These are phyloP conservation scores for Bombus pyrosoma DNA, from an alignment of 1,140 invertebrate genomes.

Conservation along the genomic window DNA sequence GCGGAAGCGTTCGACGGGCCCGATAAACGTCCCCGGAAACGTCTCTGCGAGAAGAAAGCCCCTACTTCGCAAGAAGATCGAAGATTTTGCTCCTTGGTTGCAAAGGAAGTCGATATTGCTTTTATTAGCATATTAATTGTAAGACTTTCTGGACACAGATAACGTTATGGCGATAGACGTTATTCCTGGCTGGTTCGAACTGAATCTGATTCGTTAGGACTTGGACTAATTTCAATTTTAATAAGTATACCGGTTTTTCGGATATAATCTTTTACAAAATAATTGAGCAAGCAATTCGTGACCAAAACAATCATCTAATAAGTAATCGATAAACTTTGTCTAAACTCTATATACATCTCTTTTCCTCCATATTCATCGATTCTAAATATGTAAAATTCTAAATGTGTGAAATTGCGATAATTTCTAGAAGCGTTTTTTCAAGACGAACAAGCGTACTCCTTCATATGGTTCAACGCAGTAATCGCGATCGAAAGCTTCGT, in stretches of 20 bases:
- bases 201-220: not conserved
- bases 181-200: not conserved
- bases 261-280: too few relatives aligned
- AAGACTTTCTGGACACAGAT: conserved; percentile 59
- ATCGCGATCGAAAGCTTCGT: conserved; percentile 36
- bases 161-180: conserved; percentile 30
- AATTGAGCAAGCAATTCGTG: too few relatives aligned
- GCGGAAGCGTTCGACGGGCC: conserved; percentile 2
- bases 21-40: conserved; percentile 4
- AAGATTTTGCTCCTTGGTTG: not conserved
- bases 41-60: not conserved
- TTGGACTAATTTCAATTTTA: not conserved
- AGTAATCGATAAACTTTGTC: too few relatives aligned
- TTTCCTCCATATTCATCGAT: too few relatives aligned
- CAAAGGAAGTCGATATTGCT: conserved; percentile 11
- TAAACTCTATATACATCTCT: too few relatives aligned
- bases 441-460: not conserved
- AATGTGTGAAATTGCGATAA: too few relatives aligned
- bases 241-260: too few relatives aligned
- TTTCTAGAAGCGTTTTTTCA: not conserved
- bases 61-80: not conserved
- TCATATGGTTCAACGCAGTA: not conserved
- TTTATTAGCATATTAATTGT: conserved; percentile 34
- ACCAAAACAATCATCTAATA: too few relatives aligned
- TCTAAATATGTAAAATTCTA: too few relatives aligned